phyloP scores from a whole-genome alignment of 2,113 vertebrate species.

The pig (Sus scrofa) region DNA sequence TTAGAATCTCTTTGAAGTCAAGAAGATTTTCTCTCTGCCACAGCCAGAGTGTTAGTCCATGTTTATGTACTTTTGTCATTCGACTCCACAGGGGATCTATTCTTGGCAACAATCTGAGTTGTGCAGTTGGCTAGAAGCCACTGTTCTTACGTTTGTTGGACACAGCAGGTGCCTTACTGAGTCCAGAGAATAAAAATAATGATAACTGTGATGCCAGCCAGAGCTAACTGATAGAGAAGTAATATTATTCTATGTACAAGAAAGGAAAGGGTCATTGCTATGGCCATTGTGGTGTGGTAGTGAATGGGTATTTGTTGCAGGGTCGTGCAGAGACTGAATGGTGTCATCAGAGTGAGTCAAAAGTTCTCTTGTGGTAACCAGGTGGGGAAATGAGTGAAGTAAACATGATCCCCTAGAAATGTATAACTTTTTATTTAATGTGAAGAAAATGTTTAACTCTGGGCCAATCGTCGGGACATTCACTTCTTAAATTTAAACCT shows the following conservation, averaged over 20 bases:
- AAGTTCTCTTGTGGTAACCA: background rate
- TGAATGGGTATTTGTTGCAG: background rate
- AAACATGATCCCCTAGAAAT: background rate
- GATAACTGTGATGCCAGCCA: background rate
- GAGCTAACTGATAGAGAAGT: background rate
- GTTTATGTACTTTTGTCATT: conserved; percentile 30
- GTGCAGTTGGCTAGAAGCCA: conserved; percentile 29
- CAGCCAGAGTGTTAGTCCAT: conserved; percentile 9
- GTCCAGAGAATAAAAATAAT: background rate
- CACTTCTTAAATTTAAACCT: background rate
- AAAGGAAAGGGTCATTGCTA: background rate
- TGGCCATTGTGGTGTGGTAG: background rate
- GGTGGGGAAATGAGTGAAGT: background rate
- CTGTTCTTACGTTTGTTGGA: conserved; percentile 49
- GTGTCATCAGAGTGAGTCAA: background rate
- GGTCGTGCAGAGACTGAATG: background rate
- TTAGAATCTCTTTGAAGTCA: conserved; percentile 22
- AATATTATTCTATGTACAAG: background rate
- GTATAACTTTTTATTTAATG: conserved; percentile 44
- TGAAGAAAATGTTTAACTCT: background rate
- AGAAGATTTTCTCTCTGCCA: conserved; percentile 4
- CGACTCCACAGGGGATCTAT: conserved; percentile 1
- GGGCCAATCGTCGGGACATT: background rate
- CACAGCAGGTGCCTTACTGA: background rate
- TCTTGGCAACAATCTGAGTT: conserved; percentile 26